These are phyloP conservation scores for Perognathus longimembris DNA, from an alignment of 2,113 vertebrate genomes.

Conservation along the genomic window DNA sequence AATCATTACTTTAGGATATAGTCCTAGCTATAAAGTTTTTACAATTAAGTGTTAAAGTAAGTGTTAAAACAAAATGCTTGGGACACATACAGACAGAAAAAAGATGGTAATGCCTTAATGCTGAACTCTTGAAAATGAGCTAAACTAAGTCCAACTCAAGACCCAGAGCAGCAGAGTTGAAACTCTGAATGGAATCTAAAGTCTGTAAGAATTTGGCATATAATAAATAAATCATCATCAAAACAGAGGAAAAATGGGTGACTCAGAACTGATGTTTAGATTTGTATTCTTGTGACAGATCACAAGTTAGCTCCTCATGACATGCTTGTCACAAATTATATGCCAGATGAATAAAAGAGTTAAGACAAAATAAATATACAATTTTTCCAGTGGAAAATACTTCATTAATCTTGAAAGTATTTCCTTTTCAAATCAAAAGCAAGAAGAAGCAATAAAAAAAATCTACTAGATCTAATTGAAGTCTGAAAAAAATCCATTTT, in stretches of 20 bases:
- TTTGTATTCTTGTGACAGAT: background rate
- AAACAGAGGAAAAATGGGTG: background rate
- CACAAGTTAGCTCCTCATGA: background rate
- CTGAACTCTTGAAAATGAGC: background rate
- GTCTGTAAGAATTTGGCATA: background rate
- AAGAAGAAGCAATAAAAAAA: conserved; percentile 3
- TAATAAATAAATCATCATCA: background rate
- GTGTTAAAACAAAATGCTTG: background rate
- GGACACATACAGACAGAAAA: background rate
- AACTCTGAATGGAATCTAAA: background rate
- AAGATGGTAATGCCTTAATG: background rate
- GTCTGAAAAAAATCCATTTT: background rate
- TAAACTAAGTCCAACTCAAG: background rate
- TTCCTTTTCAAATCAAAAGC: background rate
- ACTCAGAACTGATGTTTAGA: background rate
- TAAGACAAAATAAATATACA: background rate
- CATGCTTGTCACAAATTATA: background rate
- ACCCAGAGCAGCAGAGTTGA: background rate
- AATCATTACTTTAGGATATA: background rate
- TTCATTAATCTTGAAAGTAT: background rate
- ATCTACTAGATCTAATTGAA: background rate
- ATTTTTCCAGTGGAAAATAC: conserved; percentile 10
- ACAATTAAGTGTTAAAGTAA: background rate
- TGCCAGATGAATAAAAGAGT: background rate
- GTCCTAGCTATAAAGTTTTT: background rate